Evolutionary conservation across 2,797 vertebrate species (phyloP).

Genomic region (Fringilla coelebs): DNA sequence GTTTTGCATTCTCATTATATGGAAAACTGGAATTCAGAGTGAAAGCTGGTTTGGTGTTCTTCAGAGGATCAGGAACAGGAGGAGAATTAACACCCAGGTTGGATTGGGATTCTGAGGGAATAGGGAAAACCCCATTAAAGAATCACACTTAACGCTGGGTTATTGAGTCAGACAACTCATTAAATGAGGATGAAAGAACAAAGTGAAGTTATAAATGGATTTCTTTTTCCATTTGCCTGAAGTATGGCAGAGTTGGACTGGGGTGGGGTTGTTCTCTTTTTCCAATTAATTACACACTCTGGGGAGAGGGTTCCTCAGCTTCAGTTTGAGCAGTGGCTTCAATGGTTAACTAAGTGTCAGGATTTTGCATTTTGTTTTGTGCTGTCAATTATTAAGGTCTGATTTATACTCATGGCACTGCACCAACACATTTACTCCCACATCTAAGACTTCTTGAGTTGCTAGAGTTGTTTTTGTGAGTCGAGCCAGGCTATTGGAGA

Average conservation of each 20-base stretch:
- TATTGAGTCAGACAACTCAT: neutral
- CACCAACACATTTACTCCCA: neutral
- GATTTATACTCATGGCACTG: neutral
- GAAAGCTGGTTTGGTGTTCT: neutral
- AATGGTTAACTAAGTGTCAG: neutral
- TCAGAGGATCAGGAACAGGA: neutral
- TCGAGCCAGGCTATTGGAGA: neutral
- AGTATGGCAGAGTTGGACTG: neutral
- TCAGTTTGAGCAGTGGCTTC: neutral
- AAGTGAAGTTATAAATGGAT: neutral
- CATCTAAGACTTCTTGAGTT: neutral
- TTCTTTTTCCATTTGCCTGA: neutral
- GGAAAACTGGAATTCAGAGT: neutral
- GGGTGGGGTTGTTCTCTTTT: neutral
- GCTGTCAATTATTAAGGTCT: neutral
- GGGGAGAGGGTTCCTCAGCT: fast-evolving
- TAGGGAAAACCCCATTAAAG: neutral
- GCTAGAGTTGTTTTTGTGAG: neutral
- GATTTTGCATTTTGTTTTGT: neutral
- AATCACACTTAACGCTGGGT: neutral
- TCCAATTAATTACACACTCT: fast-evolving
- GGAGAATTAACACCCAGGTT: neutral
- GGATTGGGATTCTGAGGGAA: neutral
- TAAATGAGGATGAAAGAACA: neutral
- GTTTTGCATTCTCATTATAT: neutral